Conservation (phyloP, 2,888 invertebrate species). For the Synanthedon myopaeformis region DNA sequence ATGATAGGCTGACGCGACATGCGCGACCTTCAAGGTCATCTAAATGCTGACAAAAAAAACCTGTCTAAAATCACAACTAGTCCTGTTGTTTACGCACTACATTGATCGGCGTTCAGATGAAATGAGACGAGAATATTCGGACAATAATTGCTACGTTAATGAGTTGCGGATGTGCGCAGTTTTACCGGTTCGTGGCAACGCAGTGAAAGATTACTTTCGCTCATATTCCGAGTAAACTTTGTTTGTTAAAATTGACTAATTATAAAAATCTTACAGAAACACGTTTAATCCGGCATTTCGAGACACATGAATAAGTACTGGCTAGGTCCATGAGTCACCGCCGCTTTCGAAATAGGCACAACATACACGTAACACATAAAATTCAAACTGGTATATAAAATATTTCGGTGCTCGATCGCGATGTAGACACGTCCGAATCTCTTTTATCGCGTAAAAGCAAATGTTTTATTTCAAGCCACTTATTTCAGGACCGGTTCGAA, state of each 20-base stretch:
- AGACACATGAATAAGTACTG: constrained; percentile 23
- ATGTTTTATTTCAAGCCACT: constrained; percentile 27
- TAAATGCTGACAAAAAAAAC: constrained; percentile 13
- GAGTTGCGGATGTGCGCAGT: too few relatives aligned
- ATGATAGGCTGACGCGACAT: constrained; percentile 35
- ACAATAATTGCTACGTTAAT: too few relatives aligned
- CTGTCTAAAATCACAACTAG: too few relatives aligned
- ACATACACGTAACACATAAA: constrained; percentile 24
- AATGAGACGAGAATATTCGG: too few relatives aligned
- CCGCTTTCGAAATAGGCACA: constrained; percentile 26
- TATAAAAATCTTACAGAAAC: not conserved
- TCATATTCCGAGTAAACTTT: too few relatives aligned
- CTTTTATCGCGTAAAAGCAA: constrained; percentile 19
- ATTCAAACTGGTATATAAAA: constrained; percentile 14
- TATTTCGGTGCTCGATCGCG: constrained; percentile 13
- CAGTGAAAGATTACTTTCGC: too few relatives aligned
- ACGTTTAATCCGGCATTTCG: constrained; percentile 12
- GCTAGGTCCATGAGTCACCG: constrained; percentile 28
- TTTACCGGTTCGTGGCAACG: too few relatives aligned
- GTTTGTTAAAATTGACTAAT: too few relatives aligned
- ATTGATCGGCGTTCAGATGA: too few relatives aligned
- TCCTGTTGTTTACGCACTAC: too few relatives aligned
- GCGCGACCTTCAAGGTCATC: constrained; percentile 26
- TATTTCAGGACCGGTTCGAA: constrained; percentile 30
- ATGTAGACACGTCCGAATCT: constrained; percentile 26